Base-by-base conservation (phyloP, 2,888 invertebrate genomes). In the Isoperla grammatica region DNA sequence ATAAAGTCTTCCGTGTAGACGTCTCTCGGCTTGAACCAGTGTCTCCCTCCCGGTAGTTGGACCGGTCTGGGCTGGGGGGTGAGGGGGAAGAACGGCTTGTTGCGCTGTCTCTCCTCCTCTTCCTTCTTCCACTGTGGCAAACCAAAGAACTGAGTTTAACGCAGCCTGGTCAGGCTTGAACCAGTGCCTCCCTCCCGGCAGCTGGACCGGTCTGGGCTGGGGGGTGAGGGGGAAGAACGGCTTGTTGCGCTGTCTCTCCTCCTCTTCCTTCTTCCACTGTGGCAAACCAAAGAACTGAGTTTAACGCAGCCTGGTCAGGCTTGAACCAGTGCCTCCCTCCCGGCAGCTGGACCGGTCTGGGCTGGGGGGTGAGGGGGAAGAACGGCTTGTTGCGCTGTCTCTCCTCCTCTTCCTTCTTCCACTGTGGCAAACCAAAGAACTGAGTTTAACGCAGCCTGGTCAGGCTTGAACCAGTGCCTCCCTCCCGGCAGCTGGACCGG, bases 1-100 rank as follows among this genome's bases (percentile, higher is more conserved):
- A 95, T 90, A 76, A 88, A 87, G 69, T 90, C 87, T 67, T 95
- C 93, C 64, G 92, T 88, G 79, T 90, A 94, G 46, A 93, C 87
- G 70, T 92, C 91, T 69, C 90, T 86, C 17, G 94, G 90, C 54
- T 87, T 82, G 68, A 84, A 80, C 90, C 90, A 90, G 69, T 82
- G 82, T 42, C 88, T 79, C 4, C 90, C 90, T 22, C 89, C 89
- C 11, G 90, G 88, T 57, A 90, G 78, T 56, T 88, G 84, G 45
- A 89, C 75, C 4, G 90, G 88, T 59, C 87, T 78, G 66, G 84
- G 83, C 67, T 84, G 81, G 1, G 88, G 87, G 65, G 78, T 78
- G 12, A 81, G 72, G 1, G 84, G 81, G 0, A 66, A 66, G 23
- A 63, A 57, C n/a, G 65, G 61, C 45, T 53, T 23, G 29, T 29